Base-by-base conservation (phyloP, 1,140 invertebrate species). In the Xylocopa sonorina region DNA sequence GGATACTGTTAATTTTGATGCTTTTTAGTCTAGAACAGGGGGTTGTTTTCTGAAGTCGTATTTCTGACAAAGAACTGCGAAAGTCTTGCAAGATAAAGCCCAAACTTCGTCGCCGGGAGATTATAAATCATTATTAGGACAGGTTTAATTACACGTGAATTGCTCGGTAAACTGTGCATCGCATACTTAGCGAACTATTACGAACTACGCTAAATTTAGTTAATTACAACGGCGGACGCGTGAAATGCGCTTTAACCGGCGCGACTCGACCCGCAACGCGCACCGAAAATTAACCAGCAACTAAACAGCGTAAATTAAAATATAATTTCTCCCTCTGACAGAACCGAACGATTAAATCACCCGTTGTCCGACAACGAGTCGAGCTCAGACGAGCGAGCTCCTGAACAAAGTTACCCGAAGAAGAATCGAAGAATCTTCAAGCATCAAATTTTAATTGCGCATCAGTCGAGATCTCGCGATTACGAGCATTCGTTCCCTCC, bases 171-270 rank as follows among this genome's bases (percentile, higher is more conserved):
- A 62, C n/a, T 24, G 32, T 14, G n/a, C n/a, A 21, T 38, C 58
- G 34, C 24, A 62, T 12, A 62, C 34, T 62, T 41, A 24, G 5
- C 6, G 24, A 62, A 62, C 34, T 62, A 62, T 62, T 62, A 62
- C 34, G n/a, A 41, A 62, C 32, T 62, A 62, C 32, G 38, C 32
- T 62, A 62, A 62, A 62, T 62, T 62, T 62, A 16, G 34, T 62
- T 62, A 62, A 62, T 62, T 62, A 62, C 34, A 62, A 62, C n/a
- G 58, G 34, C 38, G 34, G 34, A 62, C 58, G 34, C 5, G 12
- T 62, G 58, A 62, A 62, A 62, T 62, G 12, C 58, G 38, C 10
- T 38, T 38, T 62, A 62, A 62, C 32, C n/a, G 34, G 34, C 4
- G 32, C 58, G 1, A 1, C n/a, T 14, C 21, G 58, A 62, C 58